These are phyloP conservation scores for Nemapogon koenigi DNA, from an alignment of 2,888 invertebrate genomes.

Conservation along the genomic window DNA sequence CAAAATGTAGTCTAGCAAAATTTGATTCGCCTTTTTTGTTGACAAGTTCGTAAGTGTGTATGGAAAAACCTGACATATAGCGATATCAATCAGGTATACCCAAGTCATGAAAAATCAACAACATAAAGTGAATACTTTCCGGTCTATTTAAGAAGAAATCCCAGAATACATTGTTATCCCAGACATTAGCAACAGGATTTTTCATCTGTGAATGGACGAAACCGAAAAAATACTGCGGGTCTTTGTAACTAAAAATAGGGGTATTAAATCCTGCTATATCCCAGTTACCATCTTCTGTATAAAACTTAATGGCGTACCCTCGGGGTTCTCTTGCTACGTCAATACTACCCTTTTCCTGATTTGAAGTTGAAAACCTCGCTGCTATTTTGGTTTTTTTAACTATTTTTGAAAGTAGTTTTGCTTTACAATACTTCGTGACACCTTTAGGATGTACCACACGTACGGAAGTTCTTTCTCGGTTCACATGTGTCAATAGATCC, in stretches of 20 bases:
- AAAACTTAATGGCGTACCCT: conserved; percentile 37
- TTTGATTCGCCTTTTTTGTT: conserved; percentile 36
- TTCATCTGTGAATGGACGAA: conserved; percentile 62
- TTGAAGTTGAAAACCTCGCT: conserved; percentile 61
- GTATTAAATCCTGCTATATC: conserved; percentile 43
- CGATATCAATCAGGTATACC: conserved; percentile 60
- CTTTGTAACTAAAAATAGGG: conserved; percentile 59
- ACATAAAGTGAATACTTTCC: conserved; percentile 44
- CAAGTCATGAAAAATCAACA: conserved; percentile 52
- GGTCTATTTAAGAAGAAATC: conserved; percentile 51
- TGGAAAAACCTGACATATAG: conserved; percentile 61
- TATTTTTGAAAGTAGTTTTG: conserved; percentile 54
- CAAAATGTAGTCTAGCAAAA: conserved; percentile 36
- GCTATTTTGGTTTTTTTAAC: conserved; percentile 61
- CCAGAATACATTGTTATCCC: conserved; percentile 35
- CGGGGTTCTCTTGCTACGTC: conserved; percentile 32
- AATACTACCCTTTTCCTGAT: conserved; percentile 69
- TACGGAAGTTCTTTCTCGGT: conserved; percentile 86
- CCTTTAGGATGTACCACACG: conserved; percentile 90
- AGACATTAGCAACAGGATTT: conserved; percentile 48
- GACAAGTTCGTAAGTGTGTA: conserved; percentile 46
- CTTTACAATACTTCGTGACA: conserved; percentile 64
- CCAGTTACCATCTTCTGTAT: conserved; percentile 14
- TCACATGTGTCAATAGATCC: conserved; percentile 76
- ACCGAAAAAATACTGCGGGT: conserved; percentile 53